A percentile compares a stretch with the other conserved stretches of the same genome.
These are phyloP conservation scores for Anas platyrhynchos DNA, from an alignment of 2,113 vertebrate species.

Conservation along the genomic window DNA sequence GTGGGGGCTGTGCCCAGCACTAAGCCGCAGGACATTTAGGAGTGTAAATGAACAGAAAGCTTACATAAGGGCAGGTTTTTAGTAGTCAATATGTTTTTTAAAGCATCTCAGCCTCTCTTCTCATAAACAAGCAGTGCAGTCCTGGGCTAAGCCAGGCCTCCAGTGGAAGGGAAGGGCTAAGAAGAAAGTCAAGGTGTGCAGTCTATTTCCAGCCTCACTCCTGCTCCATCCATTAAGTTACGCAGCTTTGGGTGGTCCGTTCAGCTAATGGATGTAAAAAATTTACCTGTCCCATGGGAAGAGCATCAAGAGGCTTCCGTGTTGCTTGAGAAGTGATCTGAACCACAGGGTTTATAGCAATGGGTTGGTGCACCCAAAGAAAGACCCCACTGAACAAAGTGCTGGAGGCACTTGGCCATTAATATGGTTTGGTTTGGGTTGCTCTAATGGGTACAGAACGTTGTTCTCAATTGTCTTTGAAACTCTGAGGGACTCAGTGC, in stretches of 20 bases:
- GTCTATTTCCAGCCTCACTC: not conserved
- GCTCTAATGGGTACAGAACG: not conserved
- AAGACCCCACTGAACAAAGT: not conserved
- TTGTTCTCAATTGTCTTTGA: not conserved
- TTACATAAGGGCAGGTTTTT: slow-evolving; percentile 45
- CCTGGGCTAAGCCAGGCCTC: not conserved
- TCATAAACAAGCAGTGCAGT: not conserved
- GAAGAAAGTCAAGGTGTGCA: not conserved
- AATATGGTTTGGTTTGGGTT: not conserved
- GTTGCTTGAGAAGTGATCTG: not conserved
- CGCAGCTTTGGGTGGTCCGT: not conserved
- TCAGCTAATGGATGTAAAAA: not conserved
- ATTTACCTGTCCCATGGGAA: not conserved
- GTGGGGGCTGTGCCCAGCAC: not conserved
- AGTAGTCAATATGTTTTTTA: not conserved
- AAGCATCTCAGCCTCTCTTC: not conserved
- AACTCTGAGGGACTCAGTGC: not conserved
- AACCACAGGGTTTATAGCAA: not conserved
- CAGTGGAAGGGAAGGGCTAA: not conserved
- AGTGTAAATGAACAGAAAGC: not conserved
- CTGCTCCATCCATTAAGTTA: not conserved
- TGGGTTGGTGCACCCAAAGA: not conserved
- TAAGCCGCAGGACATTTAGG: not conserved
- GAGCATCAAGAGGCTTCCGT: not conserved
- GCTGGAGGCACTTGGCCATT: not conserved